Percentiles rank a stretch among this genome's conserved stretches.
phyloP scores from a whole-genome alignment of 2,113 vertebrate species.

The Percina caprodes region DNA sequence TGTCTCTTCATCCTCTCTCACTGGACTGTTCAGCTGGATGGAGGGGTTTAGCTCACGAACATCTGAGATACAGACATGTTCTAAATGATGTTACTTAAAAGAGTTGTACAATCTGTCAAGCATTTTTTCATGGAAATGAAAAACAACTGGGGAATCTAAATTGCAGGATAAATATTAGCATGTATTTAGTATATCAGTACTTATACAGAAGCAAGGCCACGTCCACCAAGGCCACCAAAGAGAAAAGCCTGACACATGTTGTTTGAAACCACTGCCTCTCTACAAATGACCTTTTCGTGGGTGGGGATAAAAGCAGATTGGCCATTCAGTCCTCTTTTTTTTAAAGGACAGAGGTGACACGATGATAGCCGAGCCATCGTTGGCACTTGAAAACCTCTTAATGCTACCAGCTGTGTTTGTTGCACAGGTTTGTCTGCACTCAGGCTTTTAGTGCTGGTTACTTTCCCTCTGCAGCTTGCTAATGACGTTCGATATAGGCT shows the following conservation, averaged over 20 bases:
- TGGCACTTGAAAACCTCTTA: conserved; percentile 65
- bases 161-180: conserved; percentile 52
- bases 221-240: conserved; percentile 26
- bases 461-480: conserved; percentile 50
- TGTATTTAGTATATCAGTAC: conserved; percentile 2
- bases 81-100: conserved; percentile 7
- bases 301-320: conserved; percentile 60
- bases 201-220: conserved; percentile 9
- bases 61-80: conserved; percentile 17
- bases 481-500: conserved; percentile 47
- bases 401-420: conserved; percentile 62
- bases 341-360: conserved; percentile 60
- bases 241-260: conserved; percentile 62
- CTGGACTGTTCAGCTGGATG: conserved; percentile 17
- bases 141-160: conserved; percentile 50
- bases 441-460: conserved; percentile 51
- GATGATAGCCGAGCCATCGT: conserved; percentile 53
- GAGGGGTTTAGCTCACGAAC: conserved; percentile 40
- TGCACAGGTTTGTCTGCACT: conserved; percentile 44
- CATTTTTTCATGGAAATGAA: conserved; percentile 15
- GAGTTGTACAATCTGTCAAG: background rate
- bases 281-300: conserved; percentile 68
- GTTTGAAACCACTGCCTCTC: conserved; percentile 67
- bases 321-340: conserved; percentile 47
- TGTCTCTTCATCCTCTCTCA: conserved; percentile 27